These are phyloP conservation scores for Falco naumanni DNA, from an alignment of 2,797 vertebrate species.

Conservation along the genomic window DNA sequence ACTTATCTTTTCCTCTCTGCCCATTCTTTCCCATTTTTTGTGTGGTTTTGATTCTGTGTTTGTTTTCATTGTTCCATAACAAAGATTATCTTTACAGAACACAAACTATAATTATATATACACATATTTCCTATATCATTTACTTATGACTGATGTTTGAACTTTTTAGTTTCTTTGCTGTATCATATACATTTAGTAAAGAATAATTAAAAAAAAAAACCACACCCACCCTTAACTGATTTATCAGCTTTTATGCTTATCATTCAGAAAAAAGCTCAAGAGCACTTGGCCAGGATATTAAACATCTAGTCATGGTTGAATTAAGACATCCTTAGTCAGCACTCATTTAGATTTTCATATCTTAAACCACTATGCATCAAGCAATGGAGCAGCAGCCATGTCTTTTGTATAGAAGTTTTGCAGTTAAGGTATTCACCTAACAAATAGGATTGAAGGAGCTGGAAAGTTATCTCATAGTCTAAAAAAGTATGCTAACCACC, in stretches of 20 bases:
- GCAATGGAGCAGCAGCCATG: neutral
- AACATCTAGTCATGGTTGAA: neutral
- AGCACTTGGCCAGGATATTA: neutral
- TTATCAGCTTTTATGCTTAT: conserved; percentile 23
- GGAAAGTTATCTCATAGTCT: neutral
- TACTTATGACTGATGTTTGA: conserved; percentile 31
- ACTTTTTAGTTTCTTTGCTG: neutral
- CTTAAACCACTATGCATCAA: neutral
- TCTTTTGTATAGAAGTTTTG: neutral
- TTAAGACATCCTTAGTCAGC: neutral
- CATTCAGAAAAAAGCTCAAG: neutral
- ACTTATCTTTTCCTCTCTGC: conserved; percentile 28
- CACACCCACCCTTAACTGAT: neutral
- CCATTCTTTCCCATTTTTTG: neutral
- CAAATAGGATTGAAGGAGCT: neutral
- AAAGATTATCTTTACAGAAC: conserved; percentile 37
- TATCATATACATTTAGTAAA: neutral
- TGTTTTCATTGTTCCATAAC: conserved; percentile 37
- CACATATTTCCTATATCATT: neutral
- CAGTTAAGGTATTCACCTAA: neutral
- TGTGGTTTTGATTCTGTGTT: conserved; percentile 14
- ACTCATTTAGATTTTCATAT: neutral
- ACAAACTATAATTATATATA: conserved; percentile 1
- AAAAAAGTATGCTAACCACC: neutral
- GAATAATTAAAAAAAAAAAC: accelerated